A percentile compares a stretch with the other conserved stretches of the same genome.
These are phyloP conservation scores for Lordiphosa clarofinis DNA, from an alignment of 1,140 invertebrate species.

Conservation along the genomic window DNA sequence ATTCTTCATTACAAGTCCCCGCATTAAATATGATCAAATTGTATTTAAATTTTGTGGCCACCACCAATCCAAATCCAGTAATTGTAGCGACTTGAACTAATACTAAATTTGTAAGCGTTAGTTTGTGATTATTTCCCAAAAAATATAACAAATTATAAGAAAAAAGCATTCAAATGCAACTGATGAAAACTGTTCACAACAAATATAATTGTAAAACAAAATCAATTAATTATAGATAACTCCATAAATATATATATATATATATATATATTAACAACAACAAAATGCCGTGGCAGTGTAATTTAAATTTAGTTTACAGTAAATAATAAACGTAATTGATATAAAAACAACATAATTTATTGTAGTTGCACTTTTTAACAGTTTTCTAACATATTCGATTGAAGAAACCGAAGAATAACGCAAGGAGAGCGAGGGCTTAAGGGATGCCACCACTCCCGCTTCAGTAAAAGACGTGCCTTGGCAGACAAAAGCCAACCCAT, in stretches of 20 bases:
- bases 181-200: conserved; percentile 59
- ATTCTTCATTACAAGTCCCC: neutral
- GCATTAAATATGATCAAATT: conserved; percentile 32
- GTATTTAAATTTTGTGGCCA: conserved; percentile 39
- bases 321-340: conserved; percentile 55
- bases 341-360: conserved; percentile 31
- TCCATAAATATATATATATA: conserved; percentile 30
- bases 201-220: conserved; percentile 48
- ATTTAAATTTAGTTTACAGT: conserved; percentile 65
- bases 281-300: conserved; percentile 47
- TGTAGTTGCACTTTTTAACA: too few relatives aligned
- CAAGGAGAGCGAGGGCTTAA: too few relatives aligned
- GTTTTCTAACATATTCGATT: neutral
- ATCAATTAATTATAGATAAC: conserved; percentile 63
- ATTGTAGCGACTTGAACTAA: conserved; percentile 35
- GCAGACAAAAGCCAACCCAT: too few relatives aligned
- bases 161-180: conserved; percentile 28
- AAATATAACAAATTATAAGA: conserved; percentile 18
- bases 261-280: conserved; percentile 2
- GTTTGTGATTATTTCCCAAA: conserved; percentile 55
- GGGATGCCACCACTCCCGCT: too few relatives aligned
- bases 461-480: too few relatives aligned
- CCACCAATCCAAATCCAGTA: conserved; percentile 28
- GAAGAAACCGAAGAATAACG: too few relatives aligned
- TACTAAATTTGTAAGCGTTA: conserved; percentile 30